phyloP scores from a whole-genome alignment of 2,797 vertebrate species.

The Sebastes nivosus region DNA sequence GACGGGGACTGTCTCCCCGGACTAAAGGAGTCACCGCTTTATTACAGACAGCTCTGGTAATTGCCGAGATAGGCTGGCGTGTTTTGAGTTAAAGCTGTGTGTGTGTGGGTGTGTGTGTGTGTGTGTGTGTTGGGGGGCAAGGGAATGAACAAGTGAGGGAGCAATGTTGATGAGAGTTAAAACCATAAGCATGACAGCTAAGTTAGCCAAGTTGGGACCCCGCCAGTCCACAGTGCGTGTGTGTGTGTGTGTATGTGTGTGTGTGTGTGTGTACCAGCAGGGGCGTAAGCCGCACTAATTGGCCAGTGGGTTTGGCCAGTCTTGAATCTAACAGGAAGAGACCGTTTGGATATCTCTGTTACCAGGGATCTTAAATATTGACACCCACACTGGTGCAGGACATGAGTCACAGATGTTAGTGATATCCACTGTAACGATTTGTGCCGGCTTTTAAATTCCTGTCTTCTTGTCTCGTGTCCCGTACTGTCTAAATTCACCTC shows the following conservation, averaged over 20 bases:
- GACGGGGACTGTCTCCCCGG: constrained; percentile 32
- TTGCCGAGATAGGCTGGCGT: constrained; percentile 50
- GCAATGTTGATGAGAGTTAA: constrained; percentile 56
- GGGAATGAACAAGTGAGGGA: constrained; percentile 21
- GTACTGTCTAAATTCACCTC: not conserved
- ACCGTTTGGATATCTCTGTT: constrained; percentile 21
- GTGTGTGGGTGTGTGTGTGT: not conserved
- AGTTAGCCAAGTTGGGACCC: constrained; percentile 33
- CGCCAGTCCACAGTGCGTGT: constrained; percentile 18
- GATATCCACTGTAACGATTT: not conserved
- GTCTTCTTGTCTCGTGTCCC: not conserved
- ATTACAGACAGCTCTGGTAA: constrained; percentile 64
- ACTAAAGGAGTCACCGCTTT: constrained; percentile 36
- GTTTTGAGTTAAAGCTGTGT: constrained; percentile 22
- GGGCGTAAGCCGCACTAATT: constrained; percentile 59
- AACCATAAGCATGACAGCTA: constrained; percentile 63
- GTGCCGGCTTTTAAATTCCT: not conserved
- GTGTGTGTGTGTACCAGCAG: not conserved
- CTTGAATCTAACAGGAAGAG: constrained; percentile 42
- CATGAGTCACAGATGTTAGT: constrained; percentile 20
- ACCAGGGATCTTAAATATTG: not conserved
- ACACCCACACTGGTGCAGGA: not conserved
- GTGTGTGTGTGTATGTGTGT: constrained; percentile 26
- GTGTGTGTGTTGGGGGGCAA: not conserved
- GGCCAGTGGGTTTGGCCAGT: constrained; percentile 20